Evolutionary conservation across 2,113 vertebrate genomes (phyloP).

Genomic region (Crotalus tigris): DNA sequence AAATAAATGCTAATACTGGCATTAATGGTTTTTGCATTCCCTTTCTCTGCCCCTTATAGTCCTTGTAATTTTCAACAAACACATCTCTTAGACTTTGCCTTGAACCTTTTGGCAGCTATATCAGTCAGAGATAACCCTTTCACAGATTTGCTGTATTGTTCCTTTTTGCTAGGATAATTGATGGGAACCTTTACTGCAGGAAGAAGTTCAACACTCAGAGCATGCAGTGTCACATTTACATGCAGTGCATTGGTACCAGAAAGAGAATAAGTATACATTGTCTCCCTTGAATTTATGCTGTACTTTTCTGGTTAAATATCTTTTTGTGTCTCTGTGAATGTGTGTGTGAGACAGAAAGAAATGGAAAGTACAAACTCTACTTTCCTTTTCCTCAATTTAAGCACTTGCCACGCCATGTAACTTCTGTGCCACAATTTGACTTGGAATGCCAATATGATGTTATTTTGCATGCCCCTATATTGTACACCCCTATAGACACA

Average conservation of each 20-base stretch:
- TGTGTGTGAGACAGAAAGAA: not conserved
- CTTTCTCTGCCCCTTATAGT: not conserved
- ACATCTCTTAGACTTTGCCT: not conserved
- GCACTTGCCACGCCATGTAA: not conserved
- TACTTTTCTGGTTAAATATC: not conserved
- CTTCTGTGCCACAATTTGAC: not conserved
- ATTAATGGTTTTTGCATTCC: not conserved
- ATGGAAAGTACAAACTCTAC: too few species aligned
- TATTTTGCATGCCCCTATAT: not conserved
- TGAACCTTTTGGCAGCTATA: not conserved
- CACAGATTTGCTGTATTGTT: fast-evolving
- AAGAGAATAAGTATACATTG: constrained; percentile 70
- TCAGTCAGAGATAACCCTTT: not conserved
- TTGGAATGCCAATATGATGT: not conserved
- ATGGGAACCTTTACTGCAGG: constrained; percentile 76
- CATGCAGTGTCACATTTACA: constrained; percentile 77
- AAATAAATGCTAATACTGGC: not conserved
- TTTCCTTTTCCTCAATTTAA: not conserved
- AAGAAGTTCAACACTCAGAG: constrained; percentile 58
- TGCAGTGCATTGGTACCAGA: constrained; percentile 81
- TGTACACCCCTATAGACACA: not conserved
- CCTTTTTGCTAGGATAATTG: constrained; percentile 65
- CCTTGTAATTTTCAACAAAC: not conserved
- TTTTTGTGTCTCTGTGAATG: not conserved
- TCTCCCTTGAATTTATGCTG: constrained; percentile 12